Evolutionary conservation across 2,888 invertebrate species (phyloP).

Genomic region (Biston stratarius): DNA sequence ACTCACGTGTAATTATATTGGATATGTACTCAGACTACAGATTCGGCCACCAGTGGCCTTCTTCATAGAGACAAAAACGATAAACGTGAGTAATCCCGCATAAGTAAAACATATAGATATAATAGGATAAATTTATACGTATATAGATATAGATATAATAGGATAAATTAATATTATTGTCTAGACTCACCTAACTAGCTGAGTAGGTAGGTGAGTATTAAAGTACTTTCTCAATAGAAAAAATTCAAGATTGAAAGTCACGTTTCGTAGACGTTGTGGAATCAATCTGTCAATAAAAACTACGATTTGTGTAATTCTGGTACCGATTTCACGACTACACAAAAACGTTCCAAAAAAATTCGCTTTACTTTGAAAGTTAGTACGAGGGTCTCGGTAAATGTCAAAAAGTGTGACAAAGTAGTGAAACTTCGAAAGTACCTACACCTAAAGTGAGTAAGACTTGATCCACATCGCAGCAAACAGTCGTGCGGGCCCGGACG

Average conservation of each 20-base stretch:
- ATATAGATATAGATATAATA: too few relatives aligned
- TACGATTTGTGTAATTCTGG: constrained; percentile 21
- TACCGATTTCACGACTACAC: constrained; percentile 63
- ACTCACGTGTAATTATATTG: too few relatives aligned
- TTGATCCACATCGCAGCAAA: neutral
- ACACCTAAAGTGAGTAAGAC: constrained; percentile 28
- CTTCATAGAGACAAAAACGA: too few relatives aligned
- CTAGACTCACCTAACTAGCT: too few relatives aligned
- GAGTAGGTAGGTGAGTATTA: neutral
- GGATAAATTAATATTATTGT: too few relatives aligned
- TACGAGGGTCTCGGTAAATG: constrained; percentile 40
- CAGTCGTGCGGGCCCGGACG: neutral
- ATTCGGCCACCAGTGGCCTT: too few relatives aligned
- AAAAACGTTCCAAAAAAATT: constrained; percentile 59
- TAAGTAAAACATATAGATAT: too few relatives aligned
- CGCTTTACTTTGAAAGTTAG: constrained; percentile 21
- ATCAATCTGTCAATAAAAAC: constrained; percentile 11
- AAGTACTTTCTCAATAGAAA: neutral
- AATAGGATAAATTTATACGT: too few relatives aligned
- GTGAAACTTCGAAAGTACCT: constrained; percentile 44
- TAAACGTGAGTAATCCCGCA: too few relatives aligned
- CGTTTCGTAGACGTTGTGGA: neutral
- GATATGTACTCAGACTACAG: too few relatives aligned
- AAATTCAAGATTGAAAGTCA: neutral
- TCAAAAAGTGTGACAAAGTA: constrained; percentile 45